Conservation (phyloP, 2,113 vertebrate genomes). For the Ramphastos sulfuratus region DNA sequence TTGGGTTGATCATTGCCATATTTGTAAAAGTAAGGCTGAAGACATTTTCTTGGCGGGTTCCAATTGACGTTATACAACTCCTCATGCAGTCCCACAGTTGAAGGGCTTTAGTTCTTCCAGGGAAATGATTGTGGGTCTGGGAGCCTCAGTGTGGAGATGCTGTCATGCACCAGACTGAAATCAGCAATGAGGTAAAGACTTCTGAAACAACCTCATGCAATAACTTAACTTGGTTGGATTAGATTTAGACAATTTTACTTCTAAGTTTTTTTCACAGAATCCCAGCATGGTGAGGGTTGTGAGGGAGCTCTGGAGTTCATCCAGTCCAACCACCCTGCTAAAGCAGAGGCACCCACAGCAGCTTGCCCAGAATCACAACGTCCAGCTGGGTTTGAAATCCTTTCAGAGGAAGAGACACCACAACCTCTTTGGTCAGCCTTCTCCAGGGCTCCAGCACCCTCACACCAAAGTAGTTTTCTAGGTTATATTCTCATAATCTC, state of each 20-base stretch:
- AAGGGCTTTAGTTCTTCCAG: neutral
- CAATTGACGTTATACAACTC: neutral
- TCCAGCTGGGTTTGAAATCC: no score
- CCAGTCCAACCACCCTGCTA: no score
- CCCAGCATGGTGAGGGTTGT: no score
- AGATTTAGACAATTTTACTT: neutral
- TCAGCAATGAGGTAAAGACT: neutral
- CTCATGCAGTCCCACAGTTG: neutral
- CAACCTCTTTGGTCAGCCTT: no score
- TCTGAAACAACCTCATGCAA: neutral
- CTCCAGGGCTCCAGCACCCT: no score
- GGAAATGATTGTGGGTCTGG: neutral
- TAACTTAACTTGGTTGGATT: neutral
- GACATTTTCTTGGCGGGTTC: slow-evolving; percentile 24
- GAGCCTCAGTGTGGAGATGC: neutral
- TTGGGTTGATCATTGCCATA: slow-evolving; percentile 27
- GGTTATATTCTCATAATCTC: neutral
- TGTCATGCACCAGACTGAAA: neutral
- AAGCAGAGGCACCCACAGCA: no score
- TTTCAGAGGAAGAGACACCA: no score
- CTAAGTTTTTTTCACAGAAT: neutral
- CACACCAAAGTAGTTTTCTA: neutral
- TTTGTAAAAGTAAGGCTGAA: slow-evolving; percentile 14
- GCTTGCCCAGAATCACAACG: no score
- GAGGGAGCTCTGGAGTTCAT: no score